A percentile compares a stretch with the other conserved stretches of the same genome.
Conservation (phyloP, 2,888 invertebrate species). For the Tolmerus cingulatus region DNA sequence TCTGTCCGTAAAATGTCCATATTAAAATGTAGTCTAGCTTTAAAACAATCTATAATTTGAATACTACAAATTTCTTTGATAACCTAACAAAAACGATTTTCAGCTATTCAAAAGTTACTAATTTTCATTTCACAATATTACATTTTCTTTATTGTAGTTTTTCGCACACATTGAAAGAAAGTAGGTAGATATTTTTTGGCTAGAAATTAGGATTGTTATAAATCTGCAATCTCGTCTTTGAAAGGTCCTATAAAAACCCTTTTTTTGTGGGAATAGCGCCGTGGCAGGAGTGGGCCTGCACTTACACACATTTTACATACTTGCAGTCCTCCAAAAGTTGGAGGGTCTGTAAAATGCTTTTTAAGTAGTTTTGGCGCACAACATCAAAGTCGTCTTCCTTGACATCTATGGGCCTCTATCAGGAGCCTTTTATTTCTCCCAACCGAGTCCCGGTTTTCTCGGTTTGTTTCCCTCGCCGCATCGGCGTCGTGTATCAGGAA, state of each 20-base stretch:
- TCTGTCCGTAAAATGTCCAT: too few species aligned
- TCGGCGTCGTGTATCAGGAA: not conserved
- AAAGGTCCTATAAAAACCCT: not conserved
- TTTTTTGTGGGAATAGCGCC: not conserved
- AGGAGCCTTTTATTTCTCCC: constrained; percentile 31
- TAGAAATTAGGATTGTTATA: not conserved
- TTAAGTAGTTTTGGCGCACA: constrained; percentile 42
- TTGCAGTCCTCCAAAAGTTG: not conserved
- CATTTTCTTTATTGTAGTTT: too few species aligned
- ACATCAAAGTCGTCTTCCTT: constrained; percentile 40
- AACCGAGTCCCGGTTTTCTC: not conserved
- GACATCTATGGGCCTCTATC: constrained; percentile 18
- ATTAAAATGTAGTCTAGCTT: too few species aligned
- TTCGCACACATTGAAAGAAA: too few species aligned
- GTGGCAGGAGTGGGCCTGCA: not conserved
- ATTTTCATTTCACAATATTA: too few species aligned
- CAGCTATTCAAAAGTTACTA: too few species aligned
- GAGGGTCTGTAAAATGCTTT: constrained; percentile 28
- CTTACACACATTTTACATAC: constrained; percentile 28
- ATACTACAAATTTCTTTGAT: too few species aligned
- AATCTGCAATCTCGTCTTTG: not conserved
- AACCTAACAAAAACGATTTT: too few species aligned
- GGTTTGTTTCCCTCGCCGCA: not conserved
- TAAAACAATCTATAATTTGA: too few species aligned
- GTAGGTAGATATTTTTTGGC: too few species aligned